A percentile compares a stretch with the other conserved stretches of the same genome.
phyloP scores from a whole-genome alignment of 2,113 vertebrate genomes.

The Calidris pygmaea region DNA sequence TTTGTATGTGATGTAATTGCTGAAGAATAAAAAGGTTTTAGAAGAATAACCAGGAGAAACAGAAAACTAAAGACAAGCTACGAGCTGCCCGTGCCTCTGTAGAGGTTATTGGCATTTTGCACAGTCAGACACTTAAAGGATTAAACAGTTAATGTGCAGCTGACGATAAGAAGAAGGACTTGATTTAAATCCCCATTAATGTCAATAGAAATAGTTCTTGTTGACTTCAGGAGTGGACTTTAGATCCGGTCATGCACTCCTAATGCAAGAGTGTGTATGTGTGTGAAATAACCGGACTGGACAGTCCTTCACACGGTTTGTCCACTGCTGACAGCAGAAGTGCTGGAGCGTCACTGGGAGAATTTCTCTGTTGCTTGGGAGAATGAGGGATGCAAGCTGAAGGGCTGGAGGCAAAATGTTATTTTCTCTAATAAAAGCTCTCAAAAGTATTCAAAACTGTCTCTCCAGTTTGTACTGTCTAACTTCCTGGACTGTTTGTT shows the following conservation, averaged over 20 bases:
- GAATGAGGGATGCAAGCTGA: neutral
- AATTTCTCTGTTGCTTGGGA: neutral
- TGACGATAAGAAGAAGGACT: neutral
- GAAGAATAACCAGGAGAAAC: neutral
- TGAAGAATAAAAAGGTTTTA: neutral
- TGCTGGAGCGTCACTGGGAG: neutral
- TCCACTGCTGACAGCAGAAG: neutral
- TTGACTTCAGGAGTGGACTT: neutral
- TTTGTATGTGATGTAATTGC: neutral
- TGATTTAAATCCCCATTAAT: neutral
- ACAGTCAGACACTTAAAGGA: neutral
- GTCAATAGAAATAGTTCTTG: neutral
- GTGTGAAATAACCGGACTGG: neutral
- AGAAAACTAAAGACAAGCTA: neutral
- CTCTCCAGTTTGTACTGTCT: neutral
- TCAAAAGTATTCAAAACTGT: neutral
- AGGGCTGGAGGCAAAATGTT: neutral
- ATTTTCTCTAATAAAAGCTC: neutral
- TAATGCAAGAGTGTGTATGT: neutral
- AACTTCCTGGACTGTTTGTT: neutral
- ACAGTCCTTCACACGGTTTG: neutral
- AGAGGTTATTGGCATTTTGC: neutral
- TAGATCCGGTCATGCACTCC: fast-evolving
- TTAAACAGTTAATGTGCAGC: neutral
- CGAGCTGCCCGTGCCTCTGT: neutral